Conservation (phyloP, 2,113 vertebrate genomes). For the Rhabdomys dilectus region DNA sequence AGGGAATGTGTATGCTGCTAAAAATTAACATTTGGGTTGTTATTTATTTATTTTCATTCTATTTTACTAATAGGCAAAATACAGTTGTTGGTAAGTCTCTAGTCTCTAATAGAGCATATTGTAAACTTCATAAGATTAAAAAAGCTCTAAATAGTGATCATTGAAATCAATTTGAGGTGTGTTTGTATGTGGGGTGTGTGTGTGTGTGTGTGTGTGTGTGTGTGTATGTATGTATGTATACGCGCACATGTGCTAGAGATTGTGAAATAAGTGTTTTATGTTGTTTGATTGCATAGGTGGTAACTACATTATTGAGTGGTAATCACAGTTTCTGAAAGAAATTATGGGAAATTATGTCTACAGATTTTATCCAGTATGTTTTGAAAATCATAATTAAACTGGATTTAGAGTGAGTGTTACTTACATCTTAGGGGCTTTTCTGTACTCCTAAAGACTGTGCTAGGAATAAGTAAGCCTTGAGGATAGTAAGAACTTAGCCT, state of each 20-base stretch:
- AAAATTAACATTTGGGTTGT: conserved; percentile 13
- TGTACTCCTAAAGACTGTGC: background rate
- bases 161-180: background rate
- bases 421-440: background rate
- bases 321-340: conserved; percentile 43
- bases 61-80: background rate
- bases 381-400: conserved; percentile 19
- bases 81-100: background rate
- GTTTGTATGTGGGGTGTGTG: background rate
- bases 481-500: conserved; percentile 7
- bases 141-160: background rate
- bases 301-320: conserved; percentile 35
- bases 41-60: conserved; percentile 12
- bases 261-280: conserved; percentile 20
- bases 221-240: too few species aligned
- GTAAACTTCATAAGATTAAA: conserved; percentile 26
- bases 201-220: background rate
- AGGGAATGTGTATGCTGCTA: conserved; percentile 7
- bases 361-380: background rate
- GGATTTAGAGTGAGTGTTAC: background rate
- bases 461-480: background rate
- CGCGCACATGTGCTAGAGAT: too few species aligned
- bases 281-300: conserved; percentile 5
- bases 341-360: conserved; percentile 14
- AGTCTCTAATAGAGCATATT: background rate